Evolutionary conservation across 92 coral and sea anemone genomes (phyloP), one percentile per base, ranked within the genome.

Genomic region (Scolanthus callimorphus): DNA sequence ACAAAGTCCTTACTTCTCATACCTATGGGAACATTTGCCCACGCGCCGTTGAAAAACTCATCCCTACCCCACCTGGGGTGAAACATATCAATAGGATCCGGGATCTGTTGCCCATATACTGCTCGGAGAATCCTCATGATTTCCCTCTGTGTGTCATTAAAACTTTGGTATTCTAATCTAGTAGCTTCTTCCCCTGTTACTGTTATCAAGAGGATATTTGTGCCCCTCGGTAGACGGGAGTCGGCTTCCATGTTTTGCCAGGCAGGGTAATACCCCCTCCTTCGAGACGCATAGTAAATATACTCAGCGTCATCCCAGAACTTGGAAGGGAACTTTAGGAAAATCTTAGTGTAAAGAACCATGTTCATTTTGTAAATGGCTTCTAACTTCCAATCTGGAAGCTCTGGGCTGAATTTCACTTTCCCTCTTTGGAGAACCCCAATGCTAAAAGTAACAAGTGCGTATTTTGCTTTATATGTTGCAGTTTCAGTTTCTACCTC

Each of bases 301-400:
- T 84, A 89, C 53, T 89, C 91, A 23, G 61, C 67, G 21, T 68
- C 64, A 27, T 89, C 97, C 97, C 97, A 89, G 66, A 89, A 89
- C 60, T 65, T 75, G 49, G 2, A 23, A 15, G 91, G 85, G 66
- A 89, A 89, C 57, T 89, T 89, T 20, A 89, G 24, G 60, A 89
- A 89, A 38, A 89, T 89, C 51, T 89, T 89, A 12, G 90, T 89
- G 39, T 89, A 89, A 20, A 75, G 34, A 4, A 77, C 91, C 97
- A 89, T 89, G n/a, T 76, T 78, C 11, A 79, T 77, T 62, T 76
- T 85, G 28, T 56, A 89, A 48, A 89, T 89, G n/a, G 67, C 85
- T 37, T 89, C 88, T 17, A 57, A 44, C 39, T 84, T 89, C 81
- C 86, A 70, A 3, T 76, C 17, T 0, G 97, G 97, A 11, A 89